Base-by-base conservation (phyloP, 2,888 invertebrate genomes). In the Monoplex corrugatus region DNA sequence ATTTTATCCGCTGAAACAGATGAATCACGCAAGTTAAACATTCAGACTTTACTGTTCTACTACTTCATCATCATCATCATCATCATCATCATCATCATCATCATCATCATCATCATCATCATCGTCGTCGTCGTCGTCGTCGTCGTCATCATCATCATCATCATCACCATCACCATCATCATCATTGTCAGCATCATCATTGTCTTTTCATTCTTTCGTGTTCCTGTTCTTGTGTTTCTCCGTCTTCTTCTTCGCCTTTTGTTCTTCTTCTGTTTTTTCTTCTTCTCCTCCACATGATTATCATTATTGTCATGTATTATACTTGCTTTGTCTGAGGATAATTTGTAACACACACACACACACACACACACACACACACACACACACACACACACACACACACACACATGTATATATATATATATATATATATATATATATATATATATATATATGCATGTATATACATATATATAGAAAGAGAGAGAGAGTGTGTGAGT, bases 1-100 rank as follows among this genome's bases (percentile, higher is more conserved):
- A 94, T 92, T 40, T 90, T 91, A 50, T 92, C 91, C 2, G 94
- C 94, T 94, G 90, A 2, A 91, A 92, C 1, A 83, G 13, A 63
- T 28, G 23, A 6, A n/a, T n/a, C n/a, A n/a, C n/a, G n/a, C n/a
- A n/a, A 78, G 32, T 10, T n/a, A 40, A 19, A 80, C 38, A 0
- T 35, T 6, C 38, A 38, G 6, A 38, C 19, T 16, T 40, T 80
- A 38, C 38, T 40, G 35, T 32, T 32, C 19, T 32, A 1, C 75
- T 32, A 50, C 19, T 19, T 68, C 68, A 28, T 68, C 68, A n/a
- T 68, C 68, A 6, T 68, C n/a, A 68, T 68, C 68, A n/a, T 68
- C n/a, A 68, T 68, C 68, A n/a, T 68, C 68, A 68, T 68, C 68
- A n/a, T 68, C 68, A n/a, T 68, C 68, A 63, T 63, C 63, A 63